Evolutionary conservation across 2,888 invertebrate species (phyloP).

Genomic region (Dysmachus trigonus): DNA sequence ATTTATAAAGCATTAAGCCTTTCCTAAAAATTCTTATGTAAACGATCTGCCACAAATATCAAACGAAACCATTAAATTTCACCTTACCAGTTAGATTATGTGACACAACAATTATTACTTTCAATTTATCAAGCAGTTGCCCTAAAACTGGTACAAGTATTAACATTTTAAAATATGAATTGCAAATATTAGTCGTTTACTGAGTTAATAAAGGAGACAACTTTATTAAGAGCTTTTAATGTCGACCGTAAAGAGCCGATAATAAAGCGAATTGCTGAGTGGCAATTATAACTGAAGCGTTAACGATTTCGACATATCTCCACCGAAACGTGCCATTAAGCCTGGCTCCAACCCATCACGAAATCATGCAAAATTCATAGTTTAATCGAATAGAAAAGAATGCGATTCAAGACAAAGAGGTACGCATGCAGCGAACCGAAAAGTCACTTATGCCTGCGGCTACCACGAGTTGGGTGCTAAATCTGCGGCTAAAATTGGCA

Average conservation of each 20-base stretch:
- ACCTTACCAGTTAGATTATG: neutral
- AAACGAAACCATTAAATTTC: neutral
- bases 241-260: neutral
- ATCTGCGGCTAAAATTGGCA: neutral
- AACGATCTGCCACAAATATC: neutral
- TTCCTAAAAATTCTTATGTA: neutral
- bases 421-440: slow-evolving; percentile 18
- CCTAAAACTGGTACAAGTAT: neutral
- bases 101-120: neutral
- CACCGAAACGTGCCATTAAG: neutral
- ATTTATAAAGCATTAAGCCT: neutral
- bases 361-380: slow-evolving; percentile 5
- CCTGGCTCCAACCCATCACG: neutral
- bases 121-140: neutral
- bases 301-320: neutral
- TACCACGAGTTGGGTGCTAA: neutral
- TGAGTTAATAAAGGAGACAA: neutral
- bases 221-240: neutral
- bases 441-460: slow-evolving; percentile 9
- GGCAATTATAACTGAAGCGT: slow-evolving; percentile 15
- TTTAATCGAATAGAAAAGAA: neutral
- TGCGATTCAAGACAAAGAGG: neutral
- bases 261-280: neutral
- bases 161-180: neutral
- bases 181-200: neutral